Percentiles rank a stretch among this genome's conserved stretches.
Evolutionary conservation across 2,113 vertebrate species (phyloP).

Genomic region (Ellobius talpinus): DNA sequence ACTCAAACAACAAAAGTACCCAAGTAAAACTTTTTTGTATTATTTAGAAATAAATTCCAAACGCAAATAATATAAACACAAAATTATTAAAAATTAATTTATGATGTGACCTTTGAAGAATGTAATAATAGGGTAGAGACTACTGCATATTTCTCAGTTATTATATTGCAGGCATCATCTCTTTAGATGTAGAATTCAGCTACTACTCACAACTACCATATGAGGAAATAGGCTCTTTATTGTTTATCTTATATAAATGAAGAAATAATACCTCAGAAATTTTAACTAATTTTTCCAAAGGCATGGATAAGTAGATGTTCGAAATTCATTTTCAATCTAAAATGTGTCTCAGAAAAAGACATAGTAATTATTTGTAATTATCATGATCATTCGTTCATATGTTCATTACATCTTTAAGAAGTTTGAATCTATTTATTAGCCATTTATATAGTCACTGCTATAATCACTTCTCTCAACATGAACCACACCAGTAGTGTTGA

Average conservation of each 20-base stretch:
- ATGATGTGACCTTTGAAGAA: background rate
- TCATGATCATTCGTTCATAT: background rate
- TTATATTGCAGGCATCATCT: background rate
- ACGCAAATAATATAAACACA: background rate
- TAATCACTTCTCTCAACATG: background rate
- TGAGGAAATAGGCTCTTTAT: background rate
- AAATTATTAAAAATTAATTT: slow-evolving; percentile 44
- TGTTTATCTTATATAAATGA: background rate
- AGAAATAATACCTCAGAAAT: background rate
- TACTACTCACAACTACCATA: background rate
- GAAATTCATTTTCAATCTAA: slow-evolving; percentile 47
- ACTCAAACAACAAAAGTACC: background rate
- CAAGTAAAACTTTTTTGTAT: background rate
- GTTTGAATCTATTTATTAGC: background rate
- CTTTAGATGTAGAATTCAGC: background rate
- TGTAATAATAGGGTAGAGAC: background rate
- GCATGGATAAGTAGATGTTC: background rate
- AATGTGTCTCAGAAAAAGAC: background rate
- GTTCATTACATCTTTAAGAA: slow-evolving; percentile 16
- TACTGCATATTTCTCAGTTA: background rate
- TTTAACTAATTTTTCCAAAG: slow-evolving; percentile 18
- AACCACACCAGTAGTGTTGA: background rate
- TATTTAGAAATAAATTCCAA: background rate
- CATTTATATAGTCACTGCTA: background rate
- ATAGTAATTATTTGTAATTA: background rate